These are phyloP conservation scores for Helobdella robusta DNA, from an alignment of 2,888 invertebrate genomes.

Conservation along the genomic window DNA sequence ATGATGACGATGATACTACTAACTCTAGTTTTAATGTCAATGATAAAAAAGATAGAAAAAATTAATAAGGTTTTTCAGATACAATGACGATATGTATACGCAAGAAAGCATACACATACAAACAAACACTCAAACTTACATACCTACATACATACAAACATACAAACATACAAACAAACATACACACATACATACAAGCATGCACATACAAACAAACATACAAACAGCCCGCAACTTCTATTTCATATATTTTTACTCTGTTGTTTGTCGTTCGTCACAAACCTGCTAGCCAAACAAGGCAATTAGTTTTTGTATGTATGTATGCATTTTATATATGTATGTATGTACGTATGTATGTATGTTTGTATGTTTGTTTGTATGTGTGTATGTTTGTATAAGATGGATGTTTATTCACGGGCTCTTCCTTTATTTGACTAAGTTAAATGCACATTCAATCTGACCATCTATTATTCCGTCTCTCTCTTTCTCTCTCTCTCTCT, in stretches of 20 bases:
- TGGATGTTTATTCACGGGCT: neutral
- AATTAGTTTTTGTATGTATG: too few relatives aligned
- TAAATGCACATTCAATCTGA: neutral
- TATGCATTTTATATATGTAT: too few relatives aligned
- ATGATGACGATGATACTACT: neutral
- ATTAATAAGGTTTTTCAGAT: too few relatives aligned
- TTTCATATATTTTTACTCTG: neutral
- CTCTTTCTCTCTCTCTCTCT: neutral
- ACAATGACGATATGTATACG: neutral
- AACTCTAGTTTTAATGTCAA: too few relatives aligned
- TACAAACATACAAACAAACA: slow-evolving; percentile 11
- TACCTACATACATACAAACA: neutral
- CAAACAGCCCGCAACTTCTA: neutral
- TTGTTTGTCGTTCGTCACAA: too few relatives aligned
- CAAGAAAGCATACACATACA: neutral
- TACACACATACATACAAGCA: slow-evolving; percentile 13
- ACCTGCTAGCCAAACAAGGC: too few relatives aligned
- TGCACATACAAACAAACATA: slow-evolving; percentile 11
- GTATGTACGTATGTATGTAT: too few relatives aligned
- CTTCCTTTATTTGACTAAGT: neutral
- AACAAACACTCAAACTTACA: too few relatives aligned
- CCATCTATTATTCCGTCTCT: neutral
- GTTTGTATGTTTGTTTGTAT: too few relatives aligned
- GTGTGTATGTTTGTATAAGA: neutral
- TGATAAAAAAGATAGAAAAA: too few relatives aligned